Conservation (phyloP, 2,888 invertebrate genomes). For the Drosophila merina region DNA sequence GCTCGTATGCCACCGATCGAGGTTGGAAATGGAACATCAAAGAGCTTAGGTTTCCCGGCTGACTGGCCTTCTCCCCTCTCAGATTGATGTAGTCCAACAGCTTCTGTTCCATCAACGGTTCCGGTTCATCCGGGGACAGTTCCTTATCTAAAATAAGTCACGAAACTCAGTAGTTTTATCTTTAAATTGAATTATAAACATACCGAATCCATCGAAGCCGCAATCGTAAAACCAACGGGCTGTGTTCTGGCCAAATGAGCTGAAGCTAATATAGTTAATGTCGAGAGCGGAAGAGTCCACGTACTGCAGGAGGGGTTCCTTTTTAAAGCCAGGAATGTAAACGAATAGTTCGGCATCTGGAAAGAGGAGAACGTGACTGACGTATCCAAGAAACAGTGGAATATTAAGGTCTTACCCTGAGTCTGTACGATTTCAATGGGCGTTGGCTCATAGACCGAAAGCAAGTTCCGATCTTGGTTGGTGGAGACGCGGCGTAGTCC, state of each 20-base stretch:
- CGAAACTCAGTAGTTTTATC: background rate
- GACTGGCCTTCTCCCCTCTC: slow-evolving; percentile 83
- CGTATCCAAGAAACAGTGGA: too few relatives aligned
- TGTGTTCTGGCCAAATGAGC: slow-evolving; percentile 87
- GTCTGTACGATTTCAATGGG: slow-evolving; percentile 88
- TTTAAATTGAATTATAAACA: slow-evolving; percentile 16
- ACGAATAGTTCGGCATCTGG: slow-evolving; percentile 87
- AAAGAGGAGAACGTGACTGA: background rate
- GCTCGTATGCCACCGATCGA: slow-evolving; percentile 75
- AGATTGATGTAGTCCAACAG: slow-evolving; percentile 85
- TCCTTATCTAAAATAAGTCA: slow-evolving; percentile 59
- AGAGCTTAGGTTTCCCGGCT: slow-evolving; percentile 67
- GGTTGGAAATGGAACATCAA: slow-evolving; percentile 77
- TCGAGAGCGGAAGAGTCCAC: slow-evolving; percentile 86
- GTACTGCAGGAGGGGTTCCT: slow-evolving; percentile 86
- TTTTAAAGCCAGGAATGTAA: slow-evolving; percentile 86
- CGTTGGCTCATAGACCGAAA: slow-evolving; percentile 87
- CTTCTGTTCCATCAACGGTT: slow-evolving; percentile 85
- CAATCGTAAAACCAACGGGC: slow-evolving; percentile 90
- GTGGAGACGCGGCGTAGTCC: slow-evolving; percentile 86
- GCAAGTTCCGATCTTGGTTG: slow-evolving; percentile 85
- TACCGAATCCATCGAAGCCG: slow-evolving; percentile 77
- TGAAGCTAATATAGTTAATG: slow-evolving; percentile 88
- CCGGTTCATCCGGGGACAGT: slow-evolving; percentile 66
- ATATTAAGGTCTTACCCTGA: slow-evolving; percentile 84